Percentiles rank a stretch among this genome's conserved stretches.
These are phyloP conservation scores for Micromys minutus DNA, from an alignment of 2,113 vertebrate genomes.

Conservation along the genomic window DNA sequence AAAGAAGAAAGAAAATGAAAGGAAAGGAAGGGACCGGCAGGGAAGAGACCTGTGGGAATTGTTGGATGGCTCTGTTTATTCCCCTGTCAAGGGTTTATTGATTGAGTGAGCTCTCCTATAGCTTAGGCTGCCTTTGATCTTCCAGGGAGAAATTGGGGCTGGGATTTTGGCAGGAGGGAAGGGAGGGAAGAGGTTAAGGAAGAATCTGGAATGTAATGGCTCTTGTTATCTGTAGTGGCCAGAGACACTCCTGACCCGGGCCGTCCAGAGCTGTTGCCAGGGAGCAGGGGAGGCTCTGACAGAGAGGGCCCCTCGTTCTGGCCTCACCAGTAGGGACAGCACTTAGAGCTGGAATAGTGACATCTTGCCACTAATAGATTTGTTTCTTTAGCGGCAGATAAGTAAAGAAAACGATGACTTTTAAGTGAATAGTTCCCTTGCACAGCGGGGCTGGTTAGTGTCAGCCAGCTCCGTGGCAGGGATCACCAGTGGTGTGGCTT, in stretches of 20 bases:
- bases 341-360: constrained; percentile 78
- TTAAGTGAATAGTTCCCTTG: constrained; percentile 76
- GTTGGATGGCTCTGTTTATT: constrained; percentile 74
- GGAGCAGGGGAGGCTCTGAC: background rate
- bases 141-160: constrained; percentile 76
- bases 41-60: constrained; percentile 62
- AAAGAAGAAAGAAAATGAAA: background rate
- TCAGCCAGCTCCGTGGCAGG: constrained; percentile 78
- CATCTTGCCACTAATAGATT: constrained; percentile 81
- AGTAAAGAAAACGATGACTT: constrained; percentile 78
- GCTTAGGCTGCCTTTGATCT: constrained; percentile 78
- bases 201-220: constrained; percentile 76
- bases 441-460: constrained; percentile 74
- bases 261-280: constrained; percentile 20
- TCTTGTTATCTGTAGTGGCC: constrained; percentile 78
- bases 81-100: constrained; percentile 77
- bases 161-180: constrained; percentile 75
- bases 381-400: constrained; percentile 82
- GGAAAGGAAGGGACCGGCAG: fast-evolving
- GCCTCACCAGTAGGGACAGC: constrained; percentile 73
- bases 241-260: constrained; percentile 69
- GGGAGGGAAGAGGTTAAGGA: constrained; percentile 64
- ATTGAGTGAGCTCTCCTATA: constrained; percentile 73
- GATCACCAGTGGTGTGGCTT: constrained; percentile 61
- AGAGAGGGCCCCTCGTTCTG: constrained; percentile 60